Conservation (phyloP, 2,888 invertebrate species). For the Tubiluchus corallicola region DNA sequence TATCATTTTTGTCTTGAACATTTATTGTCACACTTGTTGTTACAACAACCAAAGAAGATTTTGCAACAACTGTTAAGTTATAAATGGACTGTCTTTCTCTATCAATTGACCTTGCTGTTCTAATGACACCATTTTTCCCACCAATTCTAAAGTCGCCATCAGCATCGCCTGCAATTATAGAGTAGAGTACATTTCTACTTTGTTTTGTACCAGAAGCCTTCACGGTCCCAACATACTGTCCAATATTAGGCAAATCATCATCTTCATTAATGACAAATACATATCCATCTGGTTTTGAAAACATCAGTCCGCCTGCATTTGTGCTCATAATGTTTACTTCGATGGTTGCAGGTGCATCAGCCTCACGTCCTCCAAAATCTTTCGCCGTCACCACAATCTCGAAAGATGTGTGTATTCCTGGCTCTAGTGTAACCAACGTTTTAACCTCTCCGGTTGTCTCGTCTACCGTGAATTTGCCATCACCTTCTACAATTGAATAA, state of each 20-base stretch:
- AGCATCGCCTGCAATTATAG: slow-evolving; percentile 60
- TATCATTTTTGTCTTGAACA: slow-evolving; percentile 73
- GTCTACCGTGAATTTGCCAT: slow-evolving; percentile 47
- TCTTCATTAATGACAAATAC: slow-evolving; percentile 67
- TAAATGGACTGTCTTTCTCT: slow-evolving; percentile 59
- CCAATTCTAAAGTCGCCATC: slow-evolving; percentile 59
- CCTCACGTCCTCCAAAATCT: slow-evolving; percentile 56
- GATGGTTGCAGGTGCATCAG: slow-evolving; percentile 36
- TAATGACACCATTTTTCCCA: slow-evolving; percentile 54
- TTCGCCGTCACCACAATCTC: slow-evolving; percentile 51
- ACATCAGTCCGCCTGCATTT: slow-evolving; percentile 17
- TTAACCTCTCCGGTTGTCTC: slow-evolving; percentile 53
- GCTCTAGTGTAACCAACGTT: slow-evolving; percentile 44
- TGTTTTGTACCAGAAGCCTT: slow-evolving; percentile 25
- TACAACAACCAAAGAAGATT: slow-evolving; percentile 52
- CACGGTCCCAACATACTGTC: slow-evolving; percentile 58
- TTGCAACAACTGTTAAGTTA: slow-evolving; percentile 57
- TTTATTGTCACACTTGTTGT: slow-evolving; percentile 59
- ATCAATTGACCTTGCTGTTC: slow-evolving; percentile 57
- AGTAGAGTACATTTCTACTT: slow-evolving; percentile 40
- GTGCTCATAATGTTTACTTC: slow-evolving; percentile 17
- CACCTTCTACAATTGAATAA: slow-evolving; percentile 47
- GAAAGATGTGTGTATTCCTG: slow-evolving; percentile 45
- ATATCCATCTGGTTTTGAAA: slow-evolving; percentile 44
- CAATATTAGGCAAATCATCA: slow-evolving; percentile 40